Percentiles rank a stretch among this genome's conserved stretches.
phyloP scores from a whole-genome alignment of 2,888 invertebrate species.

The Trichogramma evanescens region DNA sequence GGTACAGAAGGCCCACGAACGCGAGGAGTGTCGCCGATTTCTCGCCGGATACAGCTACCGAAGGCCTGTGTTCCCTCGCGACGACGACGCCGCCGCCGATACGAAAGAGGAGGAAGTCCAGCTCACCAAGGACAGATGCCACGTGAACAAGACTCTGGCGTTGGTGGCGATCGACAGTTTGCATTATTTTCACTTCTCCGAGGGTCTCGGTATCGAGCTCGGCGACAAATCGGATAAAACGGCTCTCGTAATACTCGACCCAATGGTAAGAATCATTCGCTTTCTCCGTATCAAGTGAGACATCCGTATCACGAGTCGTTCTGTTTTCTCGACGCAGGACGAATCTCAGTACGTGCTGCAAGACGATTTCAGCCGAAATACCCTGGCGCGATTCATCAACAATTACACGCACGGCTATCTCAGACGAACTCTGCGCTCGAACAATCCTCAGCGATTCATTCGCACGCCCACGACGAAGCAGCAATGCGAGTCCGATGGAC shows the following conservation, averaged over 20 bases:
- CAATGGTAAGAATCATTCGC: constrained; percentile 53
- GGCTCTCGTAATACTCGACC: constrained; percentile 64
- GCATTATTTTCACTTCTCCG: constrained; percentile 66
- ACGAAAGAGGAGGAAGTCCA: constrained; percentile 14
- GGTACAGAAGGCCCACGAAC: constrained; percentile 40
- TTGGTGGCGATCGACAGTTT: constrained; percentile 69
- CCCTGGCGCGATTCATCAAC: constrained; percentile 48
- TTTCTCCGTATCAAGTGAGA: background rate
- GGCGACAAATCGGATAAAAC: constrained; percentile 56
- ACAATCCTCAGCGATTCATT: constrained; percentile 29
- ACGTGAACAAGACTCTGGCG: constrained; percentile 55
- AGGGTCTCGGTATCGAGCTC: constrained; percentile 66
- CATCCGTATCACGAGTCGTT: background rate
- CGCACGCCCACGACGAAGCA: constrained; percentile 21
- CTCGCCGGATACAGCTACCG: constrained; percentile 40
- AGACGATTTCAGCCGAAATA: constrained; percentile 42
- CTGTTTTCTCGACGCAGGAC: constrained; percentile 49
- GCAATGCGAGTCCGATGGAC: constrained; percentile 24
- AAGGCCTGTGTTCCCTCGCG: constrained; percentile 34
- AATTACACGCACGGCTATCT: constrained; percentile 49
- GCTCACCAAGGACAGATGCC: constrained; percentile 33
- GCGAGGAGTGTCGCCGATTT: constrained; percentile 35
- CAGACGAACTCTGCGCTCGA: constrained; percentile 44
- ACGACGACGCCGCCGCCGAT: constrained; percentile 32
- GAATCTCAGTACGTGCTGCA: constrained; percentile 64